Conservation (phyloP, 2,113 vertebrate species). For the Dasyprocta punctata region DNA sequence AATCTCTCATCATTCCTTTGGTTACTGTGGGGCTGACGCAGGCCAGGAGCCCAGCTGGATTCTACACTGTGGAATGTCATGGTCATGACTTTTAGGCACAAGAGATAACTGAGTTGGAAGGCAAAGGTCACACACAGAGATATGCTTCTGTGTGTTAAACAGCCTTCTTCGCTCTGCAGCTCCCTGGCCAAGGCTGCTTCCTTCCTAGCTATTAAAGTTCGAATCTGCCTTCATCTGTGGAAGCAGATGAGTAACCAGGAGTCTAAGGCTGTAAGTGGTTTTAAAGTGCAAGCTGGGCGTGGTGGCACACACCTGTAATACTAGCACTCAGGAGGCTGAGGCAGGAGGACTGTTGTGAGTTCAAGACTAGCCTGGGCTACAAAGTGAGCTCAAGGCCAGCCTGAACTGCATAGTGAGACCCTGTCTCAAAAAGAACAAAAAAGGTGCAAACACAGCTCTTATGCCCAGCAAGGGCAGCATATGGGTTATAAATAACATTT, state of each 20-base stretch:
- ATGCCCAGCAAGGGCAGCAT: neutral
- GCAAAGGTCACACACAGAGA: slow-evolving; percentile 79
- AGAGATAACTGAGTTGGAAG: slow-evolving; percentile 57
- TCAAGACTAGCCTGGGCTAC: too few species aligned
- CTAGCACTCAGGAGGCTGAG: too few species aligned
- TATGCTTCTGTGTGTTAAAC: slow-evolving; percentile 75
- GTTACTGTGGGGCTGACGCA: slow-evolving; percentile 22
- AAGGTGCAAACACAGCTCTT: slow-evolving; percentile 23
- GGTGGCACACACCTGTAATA: too few species aligned
- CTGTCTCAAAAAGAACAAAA: too few species aligned
- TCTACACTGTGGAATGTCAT: slow-evolving; percentile 50
- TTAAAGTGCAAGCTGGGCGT: neutral
- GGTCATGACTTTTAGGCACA: slow-evolving; percentile 73
- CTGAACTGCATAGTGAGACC: too few species aligned
- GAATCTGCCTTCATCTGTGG: slow-evolving; percentile 70
- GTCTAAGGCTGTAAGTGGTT: slow-evolving; percentile 17
- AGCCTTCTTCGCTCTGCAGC: slow-evolving; percentile 65
- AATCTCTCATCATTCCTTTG: slow-evolving; percentile 26
- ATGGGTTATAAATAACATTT: slow-evolving; percentile 24
- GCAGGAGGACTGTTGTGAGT: too few species aligned
- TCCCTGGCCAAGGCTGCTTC: slow-evolving; percentile 73
- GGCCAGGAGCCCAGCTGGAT: slow-evolving; percentile 36
- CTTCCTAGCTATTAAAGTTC: slow-evolving; percentile 79
- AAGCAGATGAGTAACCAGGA: slow-evolving; percentile 57
- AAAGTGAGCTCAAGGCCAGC: too few species aligned